Conservation (phyloP, 2,888 invertebrate species). For the Mellilla xanthometata region DNA sequence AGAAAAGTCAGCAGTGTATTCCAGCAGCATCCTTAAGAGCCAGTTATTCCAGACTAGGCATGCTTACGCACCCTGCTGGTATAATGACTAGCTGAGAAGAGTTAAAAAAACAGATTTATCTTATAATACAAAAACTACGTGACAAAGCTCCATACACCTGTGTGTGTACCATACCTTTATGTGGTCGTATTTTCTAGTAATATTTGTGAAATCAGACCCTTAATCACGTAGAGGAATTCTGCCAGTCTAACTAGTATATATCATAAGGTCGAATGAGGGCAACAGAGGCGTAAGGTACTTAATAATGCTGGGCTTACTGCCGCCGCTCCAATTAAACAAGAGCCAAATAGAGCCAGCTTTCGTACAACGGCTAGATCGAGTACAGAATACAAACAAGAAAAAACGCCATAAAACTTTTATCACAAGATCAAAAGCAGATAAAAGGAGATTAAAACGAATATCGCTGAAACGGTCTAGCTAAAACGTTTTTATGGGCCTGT, state of each 20-base stretch:
- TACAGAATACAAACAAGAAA: conserved; percentile 28
- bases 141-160: too few relatives aligned
- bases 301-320: conserved; percentile 40
- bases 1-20: too few relatives aligned
- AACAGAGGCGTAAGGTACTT: conserved; percentile 38
- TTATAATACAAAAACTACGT: too few relatives aligned
- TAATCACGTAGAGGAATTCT: conserved; percentile 25
- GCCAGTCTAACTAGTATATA: conserved; percentile 24
- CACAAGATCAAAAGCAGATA: conserved; percentile 22
- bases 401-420: conserved; percentile 23
- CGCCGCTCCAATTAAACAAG: conserved; percentile 30
- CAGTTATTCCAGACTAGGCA: too few relatives aligned
- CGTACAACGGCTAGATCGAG: conserved; percentile 12
- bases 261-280: conserved; percentile 34
- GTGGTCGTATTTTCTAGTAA: not conserved
- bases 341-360: conserved; percentile 24
- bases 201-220: conserved; percentile 12
- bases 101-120: too few relatives aligned
- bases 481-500: conserved; percentile 9
- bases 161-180: too few relatives aligned
- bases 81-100: too few relatives aligned
- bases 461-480: conserved; percentile 14
- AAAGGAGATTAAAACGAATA: conserved; percentile 22
- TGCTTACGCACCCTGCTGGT: too few relatives aligned
- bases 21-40: too few relatives aligned